Evolutionary conservation across 2,888 invertebrate species (phyloP), one percentile per base, ranked within the genome.

Genomic region (Chloromyia formosa): DNA sequence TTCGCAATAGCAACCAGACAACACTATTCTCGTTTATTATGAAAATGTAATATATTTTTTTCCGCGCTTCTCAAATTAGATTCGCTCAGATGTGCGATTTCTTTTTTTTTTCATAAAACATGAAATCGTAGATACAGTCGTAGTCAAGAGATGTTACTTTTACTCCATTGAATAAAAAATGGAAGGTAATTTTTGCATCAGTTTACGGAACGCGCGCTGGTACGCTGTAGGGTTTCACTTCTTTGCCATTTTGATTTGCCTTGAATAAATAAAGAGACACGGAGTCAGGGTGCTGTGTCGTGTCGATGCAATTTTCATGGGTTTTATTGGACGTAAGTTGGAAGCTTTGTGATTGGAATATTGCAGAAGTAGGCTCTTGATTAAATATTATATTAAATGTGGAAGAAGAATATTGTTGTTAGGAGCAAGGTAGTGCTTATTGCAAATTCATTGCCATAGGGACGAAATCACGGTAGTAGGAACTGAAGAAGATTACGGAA

Each of bases 31-130:
- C 40, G 71, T 56, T 42, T 71, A 71, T 71, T 71, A 71, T 71
- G 71, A 71, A 71, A 71, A 71, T 18, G 71, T 56, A 71, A 71
- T 71, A 56, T 71, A 42, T 71, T 53, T 69, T 68, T 69, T 35
- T n/a, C n/a, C 27, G 27, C 27, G 27, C 27, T 35, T 35, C 53
- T 71, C 14, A 69, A 53, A 71, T 71, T 71, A 71, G 71, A 71
- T 71, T 71, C 71, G 71, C 71, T 71, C 71, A 71, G 56, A 71
- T 71, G 71, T 42, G 71, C 5, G 56, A 40, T 69, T 56, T 56
- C n/a, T n/a, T n/a, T 35, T 40, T 71, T 56, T 58, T 71, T 66
- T 66, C 66, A 66, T 66, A 66, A 66, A 66, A 66, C 66, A 66
- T 66, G 66, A 49, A 66, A 23, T 66, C 49, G 49, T 66, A 66